Evolutionary conservation across 2,113 vertebrate genomes (phyloP).

Genomic region (Ciconia maguari): DNA sequence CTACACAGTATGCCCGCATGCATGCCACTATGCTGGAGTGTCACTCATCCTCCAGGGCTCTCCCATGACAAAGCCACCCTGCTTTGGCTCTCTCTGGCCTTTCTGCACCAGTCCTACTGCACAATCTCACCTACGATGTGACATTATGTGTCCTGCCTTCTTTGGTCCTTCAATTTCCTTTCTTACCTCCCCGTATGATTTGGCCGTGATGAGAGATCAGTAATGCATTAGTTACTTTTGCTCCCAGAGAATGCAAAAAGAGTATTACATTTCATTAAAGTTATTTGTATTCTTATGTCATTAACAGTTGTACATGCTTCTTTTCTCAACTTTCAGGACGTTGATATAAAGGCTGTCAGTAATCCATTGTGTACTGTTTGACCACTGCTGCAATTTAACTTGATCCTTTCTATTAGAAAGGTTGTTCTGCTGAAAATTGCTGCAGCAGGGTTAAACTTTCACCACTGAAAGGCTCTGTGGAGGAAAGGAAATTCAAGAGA

Average conservation of each 20-base stretch:
- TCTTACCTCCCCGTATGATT: background rate
- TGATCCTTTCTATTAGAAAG: background rate
- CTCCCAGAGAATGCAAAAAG: background rate
- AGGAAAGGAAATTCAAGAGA: background rate
- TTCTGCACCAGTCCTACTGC: too few species aligned
- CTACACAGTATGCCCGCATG: too few species aligned
- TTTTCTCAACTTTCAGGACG: background rate
- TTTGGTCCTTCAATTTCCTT: background rate
- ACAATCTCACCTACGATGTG: background rate
- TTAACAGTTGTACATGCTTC: background rate
- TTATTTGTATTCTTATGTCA: background rate
- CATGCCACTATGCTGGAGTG: background rate
- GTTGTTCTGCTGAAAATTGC: background rate
- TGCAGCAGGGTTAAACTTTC: background rate
- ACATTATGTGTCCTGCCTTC: background rate
- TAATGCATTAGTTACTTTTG: background rate
- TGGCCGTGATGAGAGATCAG: background rate
- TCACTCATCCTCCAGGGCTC: background rate
- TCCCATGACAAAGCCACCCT: background rate
- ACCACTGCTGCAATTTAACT: background rate
- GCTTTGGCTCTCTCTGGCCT: background rate
- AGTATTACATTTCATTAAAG: background rate
- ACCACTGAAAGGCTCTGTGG: background rate
- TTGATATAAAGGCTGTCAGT: background rate
- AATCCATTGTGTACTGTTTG: background rate